Evolutionary conservation across 2,797 vertebrate species (phyloP).

Genomic region (Nannoperca australis): DNA sequence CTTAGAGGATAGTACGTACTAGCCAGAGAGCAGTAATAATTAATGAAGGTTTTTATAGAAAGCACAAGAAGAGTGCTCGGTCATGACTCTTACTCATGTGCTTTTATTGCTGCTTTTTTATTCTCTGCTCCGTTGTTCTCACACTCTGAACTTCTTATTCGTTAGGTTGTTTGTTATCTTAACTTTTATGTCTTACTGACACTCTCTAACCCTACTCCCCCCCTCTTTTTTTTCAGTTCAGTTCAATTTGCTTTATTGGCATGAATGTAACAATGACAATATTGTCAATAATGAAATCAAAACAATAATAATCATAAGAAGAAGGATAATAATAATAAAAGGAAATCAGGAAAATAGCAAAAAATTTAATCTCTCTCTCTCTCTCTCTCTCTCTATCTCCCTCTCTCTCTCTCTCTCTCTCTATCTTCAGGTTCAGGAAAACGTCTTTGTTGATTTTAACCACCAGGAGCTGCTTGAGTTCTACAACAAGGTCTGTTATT

Average conservation of each 20-base stretch:
- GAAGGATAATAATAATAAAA: no score
- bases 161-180: constrained; percentile 12
- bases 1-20: constrained; percentile 44
- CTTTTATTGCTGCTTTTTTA: constrained; percentile 34
- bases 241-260: no score
- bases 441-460: constrained; percentile 93
- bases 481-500: constrained; percentile 93
- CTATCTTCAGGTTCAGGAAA: constrained; percentile 87
- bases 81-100: constrained; percentile 34
- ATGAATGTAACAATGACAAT: no score
- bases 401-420: constrained; percentile 10
- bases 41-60: constrained; percentile 78
- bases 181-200: not conserved
- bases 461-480: constrained; percentile 95
- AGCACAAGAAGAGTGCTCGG: constrained; percentile 50
- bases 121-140: constrained; percentile 20
- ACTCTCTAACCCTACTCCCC: not conserved
- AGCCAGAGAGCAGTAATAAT: constrained; percentile 75
- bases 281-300: no score
- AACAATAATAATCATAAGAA: no score
- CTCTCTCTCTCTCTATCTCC: not conserved
- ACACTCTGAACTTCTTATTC: constrained; percentile 13
- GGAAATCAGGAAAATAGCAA: no score
- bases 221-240: no score
- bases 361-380: no score